Percentiles rank a stretch among this genome's conserved stretches.
These are phyloP conservation scores for Eupithecia abbreviata DNA, from an alignment of 2,888 invertebrate genomes.

Conservation along the genomic window DNA sequence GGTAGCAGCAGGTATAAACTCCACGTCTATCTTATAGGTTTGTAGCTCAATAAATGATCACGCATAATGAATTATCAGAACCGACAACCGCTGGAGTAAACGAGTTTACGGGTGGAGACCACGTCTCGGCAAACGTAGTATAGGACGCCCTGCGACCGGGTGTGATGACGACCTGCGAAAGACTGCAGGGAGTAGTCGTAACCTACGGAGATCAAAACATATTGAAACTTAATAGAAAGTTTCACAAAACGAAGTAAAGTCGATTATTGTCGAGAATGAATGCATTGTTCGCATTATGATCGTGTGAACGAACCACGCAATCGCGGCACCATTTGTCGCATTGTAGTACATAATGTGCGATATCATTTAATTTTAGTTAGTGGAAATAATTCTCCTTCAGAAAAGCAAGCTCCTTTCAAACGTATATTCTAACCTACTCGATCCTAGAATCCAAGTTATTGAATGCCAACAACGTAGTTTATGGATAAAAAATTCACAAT, in stretches of 20 bases:
- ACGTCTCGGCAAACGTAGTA: too few species aligned
- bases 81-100: too few species aligned
- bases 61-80: too few species aligned
- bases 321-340: background rate
- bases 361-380: background rate
- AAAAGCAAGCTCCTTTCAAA: background rate
- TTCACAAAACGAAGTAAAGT: background rate
- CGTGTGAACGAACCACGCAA: background rate
- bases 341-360: background rate
- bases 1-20: too few species aligned
- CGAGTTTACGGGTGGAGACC: too few species aligned
- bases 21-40: too few species aligned
- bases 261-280: background rate
- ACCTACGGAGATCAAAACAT: too few species aligned
- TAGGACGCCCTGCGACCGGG: too few species aligned
- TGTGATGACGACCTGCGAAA: too few species aligned
- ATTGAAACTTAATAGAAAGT: background rate
- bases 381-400: background rate
- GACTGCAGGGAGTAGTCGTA: too few species aligned
- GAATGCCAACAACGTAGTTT: background rate
- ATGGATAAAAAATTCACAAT: background rate
- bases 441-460: background rate
- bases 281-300: background rate
- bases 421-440: background rate
- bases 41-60: too few species aligned